Evolutionary conservation across 2,888 invertebrate species (phyloP).

Genomic region (Noctua comes): DNA sequence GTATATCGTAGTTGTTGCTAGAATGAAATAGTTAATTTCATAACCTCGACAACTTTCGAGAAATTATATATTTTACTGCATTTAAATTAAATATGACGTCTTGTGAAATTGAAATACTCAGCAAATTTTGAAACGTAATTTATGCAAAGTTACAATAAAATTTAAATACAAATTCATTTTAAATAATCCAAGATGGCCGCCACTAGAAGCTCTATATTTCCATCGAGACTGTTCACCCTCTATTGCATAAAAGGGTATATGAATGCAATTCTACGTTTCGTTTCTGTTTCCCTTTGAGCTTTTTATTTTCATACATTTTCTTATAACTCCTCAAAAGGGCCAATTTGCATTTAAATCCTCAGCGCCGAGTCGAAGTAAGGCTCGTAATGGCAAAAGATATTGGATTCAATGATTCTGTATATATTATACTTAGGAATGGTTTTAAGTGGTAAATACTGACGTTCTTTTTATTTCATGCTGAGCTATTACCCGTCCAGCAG

Average conservation of each 20-base stretch:
- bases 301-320: constrained; percentile 59
- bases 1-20: not conserved
- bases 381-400: constrained; percentile 47
- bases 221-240: constrained; percentile 2
- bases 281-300: constrained; percentile 42
- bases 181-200: constrained; percentile 19
- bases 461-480: constrained; percentile 5
- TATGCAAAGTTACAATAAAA: not conserved
- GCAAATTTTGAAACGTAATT: constrained; percentile 1
- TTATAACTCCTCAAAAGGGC: constrained; percentile 56
- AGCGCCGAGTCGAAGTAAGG: constrained; percentile 18
- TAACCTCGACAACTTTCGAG: not conserved
- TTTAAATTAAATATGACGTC: not conserved
- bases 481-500: not conserved
- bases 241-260: constrained; percentile 32
- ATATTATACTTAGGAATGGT: constrained; percentile 28
- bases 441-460: constrained; percentile 6
- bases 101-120: constrained; percentile 6
- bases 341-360: constrained; percentile 68
- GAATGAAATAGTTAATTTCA: not conserved
- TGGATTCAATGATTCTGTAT: constrained; percentile 46
- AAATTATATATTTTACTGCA: not conserved
- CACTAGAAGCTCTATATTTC: not conserved
- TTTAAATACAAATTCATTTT: constrained; percentile 23
- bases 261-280: constrained; percentile 54